These are phyloP conservation scores for Myiagra hebetior DNA, from an alignment of 2,113 vertebrate genomes.

Conservation along the genomic window DNA sequence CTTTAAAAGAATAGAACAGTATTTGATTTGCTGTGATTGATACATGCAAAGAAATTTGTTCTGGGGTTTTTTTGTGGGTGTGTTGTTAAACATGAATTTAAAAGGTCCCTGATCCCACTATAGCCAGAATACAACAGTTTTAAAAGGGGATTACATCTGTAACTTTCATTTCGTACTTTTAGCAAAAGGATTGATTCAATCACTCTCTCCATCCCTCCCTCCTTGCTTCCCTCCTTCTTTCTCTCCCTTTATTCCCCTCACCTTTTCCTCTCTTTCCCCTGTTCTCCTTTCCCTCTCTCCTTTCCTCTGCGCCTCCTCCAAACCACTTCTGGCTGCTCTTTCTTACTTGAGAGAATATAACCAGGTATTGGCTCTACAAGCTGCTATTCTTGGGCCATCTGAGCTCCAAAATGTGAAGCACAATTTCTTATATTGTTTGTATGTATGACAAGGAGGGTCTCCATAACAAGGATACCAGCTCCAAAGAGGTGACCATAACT, in stretches of 20 bases:
- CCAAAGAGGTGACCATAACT: not conserved
- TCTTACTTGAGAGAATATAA: not conserved
- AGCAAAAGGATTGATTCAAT: not conserved
- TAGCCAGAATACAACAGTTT: not conserved
- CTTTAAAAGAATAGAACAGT: not conserved
- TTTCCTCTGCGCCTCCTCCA: not conserved
- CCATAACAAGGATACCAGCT: not conserved
- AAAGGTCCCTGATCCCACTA: not conserved
- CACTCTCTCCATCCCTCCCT: not conserved
- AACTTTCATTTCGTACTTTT: not conserved
- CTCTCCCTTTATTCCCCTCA: not conserved
- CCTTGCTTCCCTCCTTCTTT: not conserved
- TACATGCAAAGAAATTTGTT: not conserved
- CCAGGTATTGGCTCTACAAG: not conserved
- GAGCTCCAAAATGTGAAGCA: not conserved
- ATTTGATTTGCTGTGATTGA: not conserved
- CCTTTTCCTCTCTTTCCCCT: not conserved
- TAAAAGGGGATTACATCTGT: not conserved
- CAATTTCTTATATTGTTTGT: not conserved
- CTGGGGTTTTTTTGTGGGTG: fast-evolving
- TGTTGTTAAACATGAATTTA: not conserved
- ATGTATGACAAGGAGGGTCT: not conserved
- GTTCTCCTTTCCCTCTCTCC: not conserved
- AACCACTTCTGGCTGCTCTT: not conserved
- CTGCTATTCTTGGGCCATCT: not conserved